Evolutionary conservation across 2,113 vertebrate species (phyloP), one percentile per base, ranked within the genome.

Genomic region (Pandion haliaetus): DNA sequence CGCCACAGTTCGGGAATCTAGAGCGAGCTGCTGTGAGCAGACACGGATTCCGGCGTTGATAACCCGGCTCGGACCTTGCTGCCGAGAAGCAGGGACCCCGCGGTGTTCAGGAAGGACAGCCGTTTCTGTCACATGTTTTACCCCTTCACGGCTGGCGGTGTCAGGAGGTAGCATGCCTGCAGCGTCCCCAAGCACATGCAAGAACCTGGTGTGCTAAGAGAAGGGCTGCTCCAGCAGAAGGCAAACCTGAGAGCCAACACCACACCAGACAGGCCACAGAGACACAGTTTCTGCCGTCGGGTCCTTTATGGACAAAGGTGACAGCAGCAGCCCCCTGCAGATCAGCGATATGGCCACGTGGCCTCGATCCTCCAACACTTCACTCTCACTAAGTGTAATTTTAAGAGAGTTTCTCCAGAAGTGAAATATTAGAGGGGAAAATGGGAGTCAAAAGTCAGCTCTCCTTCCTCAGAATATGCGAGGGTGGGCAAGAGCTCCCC

Each of bases 281-380:
- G 50, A 21, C 38, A n/a, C 49, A 28, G 12, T 6, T 81, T 34
- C 34, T 82, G 42, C 10, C 59, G 7, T 4, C 4, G 1, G 14
- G 12, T 44, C 50, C 16, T 26, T 40, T 28, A 31, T 7, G 17
- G 82, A 74, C 16, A n/a, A 62, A 15, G 24, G 18, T 52, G 63
- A 34, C 32, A n/a, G n/a, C 1, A 5, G 23, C 20, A 86, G 34
- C 29, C 29, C 19, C 5, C 40, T 19, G 19, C 45, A 38, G 18
- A 8, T n/a, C 70, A 65, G 31, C 0, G 2, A 26, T n/a, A 50
- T 1, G 10, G 26, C 12, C 17, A 3, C 20, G 47, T 4, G 14
- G 10, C 49, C 71, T 38, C 42, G 25, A 10, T 31, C 57, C n/a
- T 59, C 54, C 17, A 70, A 19, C 13, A 14, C 4, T 38, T 72